These are phyloP conservation scores for Hoplodrina ambigua DNA, from an alignment of 2,888 invertebrate species.

Conservation along the genomic window DNA sequence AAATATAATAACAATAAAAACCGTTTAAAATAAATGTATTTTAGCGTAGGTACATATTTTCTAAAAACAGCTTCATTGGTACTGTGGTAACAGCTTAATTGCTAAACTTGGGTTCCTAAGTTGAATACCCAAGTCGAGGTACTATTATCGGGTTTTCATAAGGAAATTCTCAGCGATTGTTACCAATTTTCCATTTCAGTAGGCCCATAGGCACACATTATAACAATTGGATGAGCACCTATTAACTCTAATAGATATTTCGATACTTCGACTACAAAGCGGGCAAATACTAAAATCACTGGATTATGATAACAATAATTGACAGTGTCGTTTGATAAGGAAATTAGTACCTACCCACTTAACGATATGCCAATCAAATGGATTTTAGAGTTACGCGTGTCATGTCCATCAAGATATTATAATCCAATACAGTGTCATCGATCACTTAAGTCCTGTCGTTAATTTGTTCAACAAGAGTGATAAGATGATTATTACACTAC, in stretches of 20 bases:
- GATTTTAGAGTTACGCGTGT: neutral
- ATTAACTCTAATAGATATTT: neutral
- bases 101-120: neutral
- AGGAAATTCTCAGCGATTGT: neutral
- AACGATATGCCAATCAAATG: conserved; percentile 29
- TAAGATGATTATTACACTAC: neutral
- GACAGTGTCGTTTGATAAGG: conserved; percentile 1
- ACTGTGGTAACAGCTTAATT: neutral
- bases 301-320: conserved; percentile 21
- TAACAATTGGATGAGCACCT: conserved; percentile 12
- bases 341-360: neutral
- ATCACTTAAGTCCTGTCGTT: conserved; percentile 8
- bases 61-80: no score
- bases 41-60: no score
- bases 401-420: conserved; percentile 9
- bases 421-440: conserved; percentile 5
- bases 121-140: neutral
- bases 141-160: neutral
- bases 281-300: conserved; percentile 1
- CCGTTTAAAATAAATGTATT: no score
- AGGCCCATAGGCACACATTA: neutral
- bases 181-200: conserved; percentile 1
- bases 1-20: no score
- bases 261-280: neutral
- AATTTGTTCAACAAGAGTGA: neutral